A percentile compares a stretch with the other conserved stretches of the same genome.
These are phyloP conservation scores for Monopis laevigella DNA, from an alignment of 2,888 invertebrate genomes.

Conservation along the genomic window DNA sequence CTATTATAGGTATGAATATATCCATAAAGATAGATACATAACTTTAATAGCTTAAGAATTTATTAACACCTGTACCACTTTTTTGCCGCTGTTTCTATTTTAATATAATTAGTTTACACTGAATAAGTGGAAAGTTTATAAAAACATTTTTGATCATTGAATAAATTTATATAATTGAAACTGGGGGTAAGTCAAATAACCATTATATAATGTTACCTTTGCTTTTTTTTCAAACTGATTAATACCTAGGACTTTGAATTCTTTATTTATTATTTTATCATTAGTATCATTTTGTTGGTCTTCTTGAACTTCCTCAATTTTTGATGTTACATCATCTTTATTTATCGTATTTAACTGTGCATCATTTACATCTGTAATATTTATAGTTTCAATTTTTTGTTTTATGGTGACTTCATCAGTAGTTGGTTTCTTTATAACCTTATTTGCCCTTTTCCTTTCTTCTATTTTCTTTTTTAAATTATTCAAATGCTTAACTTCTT, in stretches of 20 bases:
- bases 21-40: too few relatives aligned
- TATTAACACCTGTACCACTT: too few relatives aligned
- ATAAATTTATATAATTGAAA: too few relatives aligned
- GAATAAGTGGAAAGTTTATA: too few relatives aligned
- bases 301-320: conserved; percentile 17
- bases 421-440: conserved; percentile 26
- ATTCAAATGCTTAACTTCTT: conserved; percentile 67
- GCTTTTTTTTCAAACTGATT: conserved; percentile 66
- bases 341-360: too few relatives aligned
- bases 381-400: conserved; percentile 26
- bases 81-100: too few relatives aligned
- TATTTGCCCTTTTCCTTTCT: conserved; percentile 49
- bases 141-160: too few relatives aligned
- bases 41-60: too few relatives aligned
- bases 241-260: conserved; percentile 75
- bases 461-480: conserved; percentile 70
- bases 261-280: conserved; percentile 22
- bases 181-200: too few relatives aligned
- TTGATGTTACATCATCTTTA: conserved; percentile 22
- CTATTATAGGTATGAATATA: too few relatives aligned
- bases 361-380: too few relatives aligned
- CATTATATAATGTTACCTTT: conserved; percentile 38
- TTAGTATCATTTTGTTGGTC: conserved; percentile 2
- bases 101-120: too few relatives aligned
- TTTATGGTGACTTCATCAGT: conserved; percentile 26